Evolutionary conservation across 1,140 invertebrate genomes (phyloP).

Genomic region (Pachyrhynchus sulphureomaculatus): DNA sequence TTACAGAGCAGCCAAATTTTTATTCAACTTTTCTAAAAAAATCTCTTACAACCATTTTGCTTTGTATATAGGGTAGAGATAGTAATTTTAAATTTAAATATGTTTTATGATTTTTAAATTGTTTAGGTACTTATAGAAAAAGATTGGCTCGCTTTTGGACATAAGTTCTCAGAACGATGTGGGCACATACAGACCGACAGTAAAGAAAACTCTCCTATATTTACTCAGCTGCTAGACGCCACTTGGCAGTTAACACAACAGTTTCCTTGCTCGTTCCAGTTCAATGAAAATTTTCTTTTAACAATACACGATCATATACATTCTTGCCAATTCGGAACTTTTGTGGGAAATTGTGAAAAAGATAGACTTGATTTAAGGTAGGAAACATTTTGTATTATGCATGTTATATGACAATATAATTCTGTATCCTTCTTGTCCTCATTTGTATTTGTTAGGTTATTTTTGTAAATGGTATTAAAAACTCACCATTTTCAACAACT

Average conservation of each 20-base stretch:
- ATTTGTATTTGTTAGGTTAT: no score
- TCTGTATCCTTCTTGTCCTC: no score
- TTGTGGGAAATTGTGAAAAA: constrained; percentile 93
- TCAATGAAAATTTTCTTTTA: constrained; percentile 93
- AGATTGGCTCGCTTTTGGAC: constrained; percentile 95
- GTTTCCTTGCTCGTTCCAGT: constrained; percentile 91
- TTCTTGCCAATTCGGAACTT: constrained; percentile 91
- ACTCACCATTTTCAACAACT: no score
- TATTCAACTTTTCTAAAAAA: no score
- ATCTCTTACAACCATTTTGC: no score
- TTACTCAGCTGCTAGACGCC: constrained; percentile 94
- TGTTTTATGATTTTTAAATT: constrained; percentile 67
- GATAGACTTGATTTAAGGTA: constrained; percentile 83
- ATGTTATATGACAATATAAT: no score
- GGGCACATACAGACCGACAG: constrained; percentile 83
- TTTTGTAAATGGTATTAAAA: no score
- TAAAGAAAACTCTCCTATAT: constrained; percentile 90
- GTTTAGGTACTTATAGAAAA: constrained; percentile 86
- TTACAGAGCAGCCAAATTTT: no score
- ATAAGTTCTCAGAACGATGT: constrained; percentile 92
- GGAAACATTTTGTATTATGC: constrained; percentile 11
- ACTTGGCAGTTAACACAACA: constrained; percentile 92
- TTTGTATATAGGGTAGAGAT: no score
- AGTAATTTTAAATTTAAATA: no score
- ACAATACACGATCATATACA: constrained; percentile 93